Conservation (phyloP, 2,888 invertebrate species). For the Euphydryas editha region DNA sequence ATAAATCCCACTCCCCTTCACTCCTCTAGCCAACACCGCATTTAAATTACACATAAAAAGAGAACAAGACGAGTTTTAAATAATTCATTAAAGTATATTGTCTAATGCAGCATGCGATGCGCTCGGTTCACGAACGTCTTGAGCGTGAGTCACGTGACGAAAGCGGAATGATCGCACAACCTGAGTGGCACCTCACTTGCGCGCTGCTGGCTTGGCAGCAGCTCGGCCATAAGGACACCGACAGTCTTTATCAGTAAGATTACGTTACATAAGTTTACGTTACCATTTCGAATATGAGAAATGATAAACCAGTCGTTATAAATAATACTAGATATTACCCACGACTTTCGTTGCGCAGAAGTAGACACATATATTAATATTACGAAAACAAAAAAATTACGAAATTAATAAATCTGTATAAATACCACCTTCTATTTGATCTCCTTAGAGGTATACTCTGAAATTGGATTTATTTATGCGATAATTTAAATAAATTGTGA, state of each 20-base stretch:
- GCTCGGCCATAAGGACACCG: slow-evolving; percentile 61
- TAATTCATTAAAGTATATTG: slow-evolving; percentile 22
- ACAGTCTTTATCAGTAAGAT: slow-evolving; percentile 64
- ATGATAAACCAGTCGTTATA: neutral
- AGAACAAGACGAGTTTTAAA: slow-evolving; percentile 4
- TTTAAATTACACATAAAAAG: too few species aligned
- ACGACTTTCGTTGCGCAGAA: too few species aligned
- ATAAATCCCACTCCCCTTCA: too few species aligned
- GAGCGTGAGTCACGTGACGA: slow-evolving; percentile 49
- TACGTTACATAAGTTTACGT: neutral
- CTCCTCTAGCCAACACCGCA: too few species aligned
- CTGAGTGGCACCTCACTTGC: slow-evolving; percentile 64
- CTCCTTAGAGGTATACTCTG: too few species aligned
- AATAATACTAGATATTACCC: too few species aligned
- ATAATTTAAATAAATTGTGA: too few species aligned
- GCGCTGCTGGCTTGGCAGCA: slow-evolving; percentile 76
- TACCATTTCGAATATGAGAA: too few species aligned
- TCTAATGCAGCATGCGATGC: slow-evolving; percentile 46
- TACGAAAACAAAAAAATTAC: too few species aligned
- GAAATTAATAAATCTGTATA: too few species aligned
- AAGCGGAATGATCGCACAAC: slow-evolving; percentile 46
- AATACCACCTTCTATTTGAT: neutral
- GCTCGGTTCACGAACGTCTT: slow-evolving; percentile 51
- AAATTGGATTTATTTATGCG: too few species aligned
- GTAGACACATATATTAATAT: too few species aligned